Evolutionary conservation across 2,888 invertebrate species (phyloP), one percentile per base, ranked within the genome.

Genomic region (Drosophila mimetica): DNA sequence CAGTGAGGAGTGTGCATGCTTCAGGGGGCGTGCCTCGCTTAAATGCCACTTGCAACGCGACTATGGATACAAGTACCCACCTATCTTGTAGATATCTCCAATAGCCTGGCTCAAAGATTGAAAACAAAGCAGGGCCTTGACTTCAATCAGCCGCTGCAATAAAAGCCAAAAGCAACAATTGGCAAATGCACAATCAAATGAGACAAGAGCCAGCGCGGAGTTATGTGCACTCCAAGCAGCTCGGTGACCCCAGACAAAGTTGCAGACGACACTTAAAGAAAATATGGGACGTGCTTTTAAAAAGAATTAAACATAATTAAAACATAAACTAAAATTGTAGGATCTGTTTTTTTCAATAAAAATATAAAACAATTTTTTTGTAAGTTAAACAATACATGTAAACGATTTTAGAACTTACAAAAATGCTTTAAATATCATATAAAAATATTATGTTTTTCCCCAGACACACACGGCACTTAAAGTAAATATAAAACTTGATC

Each of bases 71-170:
- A 42, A 28, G 44, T 39, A 39, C 39, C 13, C 16, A 28, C 22
- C 5, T 50, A 69, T 69, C 70, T 63, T 13, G 16, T 34, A 36
- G 50, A 50, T 71, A 50, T 61, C 71, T 64, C 60, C 52, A 63
- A 73, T 48, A 34, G 67, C 57, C 57, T 37, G 60, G 18, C 59
- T 76, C 70, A 73, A 71, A 79, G 74, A 59, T 75, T 50, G 70
- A 67, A 71, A 80, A 80, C 86, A 81, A 75, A 73, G 75, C 84
- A 74, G 78, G 58, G 82, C 83, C 83, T 84, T 84, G 83, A 85
- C 83, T 84, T 48, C 87, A 71, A 87, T 87, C 41, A 46, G 66
- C 22, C 47, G 25, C 59, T 32, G 22, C 71, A 51, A 59, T 54
- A 42, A 63, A 71, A 71, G 34, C 61, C 48, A 74, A 74, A 50